These are phyloP conservation scores for Phylloscopus trochilus DNA, from an alignment of 2,113 vertebrate genomes.

Conservation along the genomic window DNA sequence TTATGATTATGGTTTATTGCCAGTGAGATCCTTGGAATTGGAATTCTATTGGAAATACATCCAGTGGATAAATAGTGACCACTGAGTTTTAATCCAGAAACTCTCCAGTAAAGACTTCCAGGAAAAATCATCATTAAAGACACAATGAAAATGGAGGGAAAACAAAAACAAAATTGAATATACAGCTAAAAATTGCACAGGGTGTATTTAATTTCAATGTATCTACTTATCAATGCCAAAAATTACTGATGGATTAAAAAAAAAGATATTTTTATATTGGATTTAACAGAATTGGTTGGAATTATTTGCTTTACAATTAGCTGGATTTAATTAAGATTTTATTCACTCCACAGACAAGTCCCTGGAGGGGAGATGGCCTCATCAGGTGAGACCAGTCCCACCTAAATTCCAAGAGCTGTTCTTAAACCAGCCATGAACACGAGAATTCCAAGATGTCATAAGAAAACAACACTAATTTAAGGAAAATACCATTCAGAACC, in stretches of 20 bases:
- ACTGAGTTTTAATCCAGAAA: background rate
- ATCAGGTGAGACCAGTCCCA: background rate
- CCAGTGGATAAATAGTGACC: background rate
- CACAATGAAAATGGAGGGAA: background rate
- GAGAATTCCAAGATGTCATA: background rate
- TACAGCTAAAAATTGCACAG: background rate
- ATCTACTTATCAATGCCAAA: background rate
- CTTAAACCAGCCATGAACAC: background rate
- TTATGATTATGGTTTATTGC: rapidly evolving
- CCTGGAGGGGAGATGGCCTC: background rate
- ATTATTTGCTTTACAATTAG: background rate
- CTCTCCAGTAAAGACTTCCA: background rate
- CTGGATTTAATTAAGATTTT: background rate
- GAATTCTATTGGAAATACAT: background rate
- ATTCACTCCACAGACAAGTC: background rate
- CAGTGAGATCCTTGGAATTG: background rate
- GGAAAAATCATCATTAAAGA: background rate
- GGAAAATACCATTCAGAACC: background rate
- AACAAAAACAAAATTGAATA: background rate
- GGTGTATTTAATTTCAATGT: background rate
- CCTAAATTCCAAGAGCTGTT: background rate
- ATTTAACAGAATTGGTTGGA: background rate
- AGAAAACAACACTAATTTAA: background rate
- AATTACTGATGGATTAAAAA: background rate
- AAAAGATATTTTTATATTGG: background rate